Base-by-base conservation (phyloP, 1,140 invertebrate genomes). In the Bombus polaris region DNA sequence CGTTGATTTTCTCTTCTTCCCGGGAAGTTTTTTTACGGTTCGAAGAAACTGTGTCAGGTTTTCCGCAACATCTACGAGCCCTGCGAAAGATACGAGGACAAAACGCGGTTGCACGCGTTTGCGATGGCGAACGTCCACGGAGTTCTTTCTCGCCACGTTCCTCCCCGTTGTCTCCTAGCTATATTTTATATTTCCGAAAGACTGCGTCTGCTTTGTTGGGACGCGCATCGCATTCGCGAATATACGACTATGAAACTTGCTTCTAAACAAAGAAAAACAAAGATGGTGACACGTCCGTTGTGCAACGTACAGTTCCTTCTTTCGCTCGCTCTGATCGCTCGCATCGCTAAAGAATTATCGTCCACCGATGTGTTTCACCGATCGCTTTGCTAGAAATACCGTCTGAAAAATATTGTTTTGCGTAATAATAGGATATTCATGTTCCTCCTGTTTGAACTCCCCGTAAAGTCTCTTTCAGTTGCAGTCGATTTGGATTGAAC, bases 181-280 rank as follows among this genome's bases (percentile, higher is more conserved):
- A 68, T 76, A 83, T 83, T 83, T 83, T 53, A 75, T 83, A 76
- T 76, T 83, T 83, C 72, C 81, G 35, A 75, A 76, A 66, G 59
- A 65, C 81, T 42, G 70, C 39, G 39, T 65, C 39, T 42, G 70
- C 39, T 65, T 37, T 65, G 71, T 35, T 22, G 71, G 39, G 70
- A 81, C 68, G n/a, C 66, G 78, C 59, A 28, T 42, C 32, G 57
- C 32, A 25, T 79, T 18, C 37, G 70, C 70, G 53, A 35, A 73
- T n/a, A 53, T 53, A 73, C 53, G 79, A 18, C n/a, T 72, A 32
- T 13, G 39, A 42, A 74, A 37, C 32, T 79, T 42, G 74, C 15
- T 39, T 37, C 32, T 39, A 44, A 13, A 39, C 35, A 37, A 62
- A 59, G n/a, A 18, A 37, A 42, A 78, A 65, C 28, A 15, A 59